phyloP scores from a whole-genome alignment of 2,113 vertebrate species.

The Murina feae region DNA sequence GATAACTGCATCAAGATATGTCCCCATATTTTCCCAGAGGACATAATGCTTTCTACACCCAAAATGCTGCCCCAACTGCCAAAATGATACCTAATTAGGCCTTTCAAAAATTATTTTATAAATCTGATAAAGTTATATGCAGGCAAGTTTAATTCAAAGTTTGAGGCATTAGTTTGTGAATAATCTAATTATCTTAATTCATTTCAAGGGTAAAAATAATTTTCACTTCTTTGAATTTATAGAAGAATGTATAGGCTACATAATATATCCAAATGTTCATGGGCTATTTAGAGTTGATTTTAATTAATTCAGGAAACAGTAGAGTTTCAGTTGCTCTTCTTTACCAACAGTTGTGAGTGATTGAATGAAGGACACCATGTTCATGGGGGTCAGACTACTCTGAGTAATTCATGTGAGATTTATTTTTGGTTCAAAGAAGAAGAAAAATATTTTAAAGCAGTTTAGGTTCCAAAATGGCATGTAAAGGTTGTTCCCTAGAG shows the following conservation, averaged over 20 bases:
- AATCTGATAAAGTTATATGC: background rate
- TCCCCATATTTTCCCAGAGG: background rate
- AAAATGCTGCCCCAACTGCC: background rate
- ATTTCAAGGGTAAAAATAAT: slow-evolving; percentile 2
- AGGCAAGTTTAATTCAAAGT: background rate
- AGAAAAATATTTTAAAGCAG: background rate
- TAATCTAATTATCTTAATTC: background rate
- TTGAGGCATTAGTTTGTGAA: background rate
- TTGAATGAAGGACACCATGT: background rate
- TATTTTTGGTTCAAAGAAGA: background rate
- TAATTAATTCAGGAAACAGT: background rate
- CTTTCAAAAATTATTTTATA: background rate
- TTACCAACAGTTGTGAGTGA: background rate
- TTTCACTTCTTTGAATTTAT: background rate
- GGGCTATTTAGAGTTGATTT: background rate
- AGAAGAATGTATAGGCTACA: background rate
- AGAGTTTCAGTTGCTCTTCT: background rate
- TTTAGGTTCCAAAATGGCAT: background rate
- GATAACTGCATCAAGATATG: background rate
- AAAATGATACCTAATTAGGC: background rate
- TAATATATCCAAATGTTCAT: background rate
- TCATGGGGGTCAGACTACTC: background rate
- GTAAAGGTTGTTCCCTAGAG: background rate
- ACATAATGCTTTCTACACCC: background rate
- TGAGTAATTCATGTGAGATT: background rate